Conservation (phyloP, 2,888 invertebrate genomes). For the Stratiomys singularior region DNA sequence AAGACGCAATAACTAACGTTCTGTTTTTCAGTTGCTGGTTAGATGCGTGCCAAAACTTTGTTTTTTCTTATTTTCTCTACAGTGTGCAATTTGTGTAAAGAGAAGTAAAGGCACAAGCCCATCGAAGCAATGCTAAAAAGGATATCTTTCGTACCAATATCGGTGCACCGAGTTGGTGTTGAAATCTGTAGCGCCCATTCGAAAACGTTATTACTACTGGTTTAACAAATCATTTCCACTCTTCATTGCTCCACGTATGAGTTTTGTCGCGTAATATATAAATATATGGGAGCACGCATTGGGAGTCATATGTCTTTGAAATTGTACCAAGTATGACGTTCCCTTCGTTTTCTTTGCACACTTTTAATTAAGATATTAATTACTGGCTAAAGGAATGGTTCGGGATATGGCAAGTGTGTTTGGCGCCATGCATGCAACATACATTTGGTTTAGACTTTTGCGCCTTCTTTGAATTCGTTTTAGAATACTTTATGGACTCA, state of each 20-base stretch:
- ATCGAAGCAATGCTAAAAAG: too few species aligned
- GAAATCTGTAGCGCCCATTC: too few species aligned
- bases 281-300: constrained; percentile 3
- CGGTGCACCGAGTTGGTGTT: too few species aligned
- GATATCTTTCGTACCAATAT: too few species aligned
- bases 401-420: constrained; percentile 43
- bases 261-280: constrained; percentile 8
- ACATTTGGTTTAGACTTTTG: background rate
- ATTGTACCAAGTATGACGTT: constrained; percentile 27
- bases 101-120: too few species aligned
- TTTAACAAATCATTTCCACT: too few species aligned
- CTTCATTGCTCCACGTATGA: too few species aligned
- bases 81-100: too few species aligned
- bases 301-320: constrained; percentile 39
- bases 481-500: background rate
- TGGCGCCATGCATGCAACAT: constrained; percentile 44
- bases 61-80: too few species aligned
- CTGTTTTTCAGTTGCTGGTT: background rate
- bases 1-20: background rate
- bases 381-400: constrained; percentile 47
- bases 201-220: too few species aligned
- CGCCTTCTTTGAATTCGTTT: background rate
- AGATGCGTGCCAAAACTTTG: too few species aligned
- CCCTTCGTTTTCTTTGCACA: constrained; percentile 48
- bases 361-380: constrained; percentile 51